Conservation (phyloP, 2,113 vertebrate species). For the Lipophrys pholis region DNA sequence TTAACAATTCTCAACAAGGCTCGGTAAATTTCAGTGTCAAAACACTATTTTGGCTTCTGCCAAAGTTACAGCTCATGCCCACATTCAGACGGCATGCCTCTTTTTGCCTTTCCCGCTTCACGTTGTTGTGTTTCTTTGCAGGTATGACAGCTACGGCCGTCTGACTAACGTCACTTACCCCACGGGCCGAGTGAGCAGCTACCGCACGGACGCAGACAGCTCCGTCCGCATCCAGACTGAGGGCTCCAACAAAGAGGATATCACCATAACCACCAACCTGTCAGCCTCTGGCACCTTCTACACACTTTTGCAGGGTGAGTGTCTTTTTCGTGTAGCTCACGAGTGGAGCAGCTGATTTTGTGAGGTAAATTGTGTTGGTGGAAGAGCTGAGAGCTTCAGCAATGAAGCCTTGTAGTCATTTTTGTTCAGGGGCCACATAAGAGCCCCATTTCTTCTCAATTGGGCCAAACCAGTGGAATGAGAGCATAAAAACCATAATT, state of each 20-base stretch:
- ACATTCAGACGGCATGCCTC: conserved; percentile 11
- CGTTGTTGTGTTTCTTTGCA: conserved; percentile 67
- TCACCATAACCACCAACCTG: conserved; percentile 96
- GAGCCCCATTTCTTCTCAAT: too few relatives aligned
- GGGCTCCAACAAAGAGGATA: conserved; percentile 94
- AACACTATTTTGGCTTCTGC: conserved; percentile 38
- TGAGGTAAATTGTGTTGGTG: neutral
- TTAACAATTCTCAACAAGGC: conserved; percentile 23
- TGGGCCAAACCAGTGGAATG: too few relatives aligned
- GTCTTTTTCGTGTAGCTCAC: neutral
- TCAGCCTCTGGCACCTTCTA: conserved; percentile 97
- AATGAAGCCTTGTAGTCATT: neutral
- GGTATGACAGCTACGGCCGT: conserved; percentile 95
- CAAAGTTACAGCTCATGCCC: conserved; percentile 2
- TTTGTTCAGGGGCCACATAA: too few relatives aligned
- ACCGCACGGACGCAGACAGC: conserved; percentile 91
- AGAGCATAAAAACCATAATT: too few relatives aligned
- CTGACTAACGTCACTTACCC: conserved; percentile 98
- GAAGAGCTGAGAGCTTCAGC: conserved; percentile 2
- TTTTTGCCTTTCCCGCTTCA: conserved; percentile 35
- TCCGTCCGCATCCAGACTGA: conserved; percentile 93
- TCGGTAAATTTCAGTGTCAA: neutral
- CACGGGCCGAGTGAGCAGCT: conserved; percentile 95
- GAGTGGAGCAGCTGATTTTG: conserved; percentile 19
- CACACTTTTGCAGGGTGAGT: conserved; percentile 94